Percentiles rank a stretch among this genome's conserved stretches.
These are phyloP conservation scores for Microctenopoma lineatum DNA, from an alignment of 2,797 vertebrate genomes.

Conservation along the genomic window DNA sequence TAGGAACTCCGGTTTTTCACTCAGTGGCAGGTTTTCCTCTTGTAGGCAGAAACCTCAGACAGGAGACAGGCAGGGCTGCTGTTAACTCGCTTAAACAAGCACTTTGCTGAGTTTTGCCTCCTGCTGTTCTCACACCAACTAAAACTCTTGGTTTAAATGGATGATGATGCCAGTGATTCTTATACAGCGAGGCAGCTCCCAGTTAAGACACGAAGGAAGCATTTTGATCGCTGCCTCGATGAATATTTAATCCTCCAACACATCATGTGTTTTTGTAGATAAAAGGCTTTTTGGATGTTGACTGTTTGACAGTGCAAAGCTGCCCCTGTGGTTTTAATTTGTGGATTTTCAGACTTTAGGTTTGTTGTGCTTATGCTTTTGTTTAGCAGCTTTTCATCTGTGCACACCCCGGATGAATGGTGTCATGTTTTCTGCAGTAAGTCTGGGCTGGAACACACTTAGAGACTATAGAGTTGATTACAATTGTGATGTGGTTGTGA, in stretches of 20 bases:
- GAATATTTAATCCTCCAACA: not conserved
- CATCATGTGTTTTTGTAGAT: not conserved
- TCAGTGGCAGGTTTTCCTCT: not conserved
- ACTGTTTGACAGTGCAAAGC: too few relatives aligned
- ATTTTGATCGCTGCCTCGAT: not conserved
- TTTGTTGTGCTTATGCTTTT: too few relatives aligned
- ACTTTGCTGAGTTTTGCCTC: constrained; percentile 15
- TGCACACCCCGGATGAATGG: too few relatives aligned
- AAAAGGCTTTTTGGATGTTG: not conserved
- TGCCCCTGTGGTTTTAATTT: too few relatives aligned
- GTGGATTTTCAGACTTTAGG: too few relatives aligned
- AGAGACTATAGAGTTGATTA: too few relatives aligned
- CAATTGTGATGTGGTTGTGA: too few relatives aligned
- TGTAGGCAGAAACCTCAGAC: not conserved
- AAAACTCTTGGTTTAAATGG: not conserved
- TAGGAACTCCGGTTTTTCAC: not conserved
- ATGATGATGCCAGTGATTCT: not conserved
- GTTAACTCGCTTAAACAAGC: not conserved
- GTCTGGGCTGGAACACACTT: too few relatives aligned
- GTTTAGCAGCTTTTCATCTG: too few relatives aligned
- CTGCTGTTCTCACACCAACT: not conserved
- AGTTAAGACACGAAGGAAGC: not conserved
- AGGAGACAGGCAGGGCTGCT: not conserved
- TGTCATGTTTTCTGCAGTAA: too few relatives aligned
- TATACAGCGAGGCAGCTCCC: not conserved